Conservation (phyloP, 92 coral and sea anemone species). For the Galaxea fascicularis region DNA sequence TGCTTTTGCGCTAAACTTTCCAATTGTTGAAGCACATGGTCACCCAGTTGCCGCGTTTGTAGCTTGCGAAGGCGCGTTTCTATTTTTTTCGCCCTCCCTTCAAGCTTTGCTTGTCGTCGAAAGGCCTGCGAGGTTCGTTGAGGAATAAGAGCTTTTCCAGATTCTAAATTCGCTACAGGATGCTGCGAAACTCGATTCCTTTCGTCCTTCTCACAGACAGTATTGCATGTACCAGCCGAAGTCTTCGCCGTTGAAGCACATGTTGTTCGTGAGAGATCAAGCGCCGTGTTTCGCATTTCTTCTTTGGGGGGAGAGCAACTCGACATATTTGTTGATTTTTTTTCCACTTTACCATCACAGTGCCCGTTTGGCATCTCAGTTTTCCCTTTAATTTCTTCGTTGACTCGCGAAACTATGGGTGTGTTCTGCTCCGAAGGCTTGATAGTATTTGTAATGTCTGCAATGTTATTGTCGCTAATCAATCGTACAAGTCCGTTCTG, state of each 20-base stretch:
- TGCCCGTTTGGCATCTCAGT: conserved; percentile 95
- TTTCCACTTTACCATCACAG: conserved; percentile 72
- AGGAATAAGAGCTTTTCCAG: conserved; percentile 73
- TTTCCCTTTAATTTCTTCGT: conserved; percentile 81
- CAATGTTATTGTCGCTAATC: conserved; percentile 93
- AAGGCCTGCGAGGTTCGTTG: conserved; percentile 75
- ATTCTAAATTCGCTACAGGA: conserved; percentile 86
- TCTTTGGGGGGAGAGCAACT: conserved; percentile 53
- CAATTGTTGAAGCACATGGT: conserved; percentile 98
- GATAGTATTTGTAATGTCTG: conserved; percentile 93
- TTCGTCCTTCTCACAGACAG: conserved; percentile 79
- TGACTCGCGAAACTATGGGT: conserved; percentile 86
- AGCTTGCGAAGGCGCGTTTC: conserved; percentile 99
- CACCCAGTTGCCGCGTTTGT: conserved; percentile 99
- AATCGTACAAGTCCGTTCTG: conserved; percentile 99
- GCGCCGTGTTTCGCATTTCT: conserved; percentile 77
- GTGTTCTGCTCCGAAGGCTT: conserved; percentile 89
- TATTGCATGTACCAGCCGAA: conserved; percentile 93
- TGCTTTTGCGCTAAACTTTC: conserved; percentile 53
- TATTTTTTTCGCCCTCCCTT: conserved; percentile 86
- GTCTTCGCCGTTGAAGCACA: conserved; percentile 96
- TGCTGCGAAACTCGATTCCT: conserved; percentile 80
- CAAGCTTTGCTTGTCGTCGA: conserved; percentile 85
- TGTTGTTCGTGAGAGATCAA: conserved; percentile 89
- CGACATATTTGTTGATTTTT: conserved; percentile 60